phyloP scores from a whole-genome alignment of 2,113 vertebrate genomes.

The Romanogobio albipinnatus region DNA sequence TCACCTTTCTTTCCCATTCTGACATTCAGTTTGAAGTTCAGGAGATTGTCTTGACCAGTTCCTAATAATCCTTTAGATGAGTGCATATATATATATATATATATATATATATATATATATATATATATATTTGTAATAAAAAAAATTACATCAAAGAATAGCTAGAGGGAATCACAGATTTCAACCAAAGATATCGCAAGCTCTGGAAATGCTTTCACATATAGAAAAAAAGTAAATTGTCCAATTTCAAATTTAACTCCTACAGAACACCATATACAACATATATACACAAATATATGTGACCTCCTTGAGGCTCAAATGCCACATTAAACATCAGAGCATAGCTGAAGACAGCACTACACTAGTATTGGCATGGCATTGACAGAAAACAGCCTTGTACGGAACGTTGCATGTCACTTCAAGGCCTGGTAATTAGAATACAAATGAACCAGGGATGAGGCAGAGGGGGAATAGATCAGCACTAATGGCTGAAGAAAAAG shows the following conservation, averaged over 20 bases:
- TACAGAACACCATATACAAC: background rate
- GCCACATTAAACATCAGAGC: slow-evolving; percentile 15
- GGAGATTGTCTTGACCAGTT: too few species aligned
- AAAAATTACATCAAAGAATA: too few species aligned
- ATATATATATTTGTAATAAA: too few species aligned
- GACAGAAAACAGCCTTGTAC: slow-evolving; percentile 44
- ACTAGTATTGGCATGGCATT: slow-evolving; percentile 36
- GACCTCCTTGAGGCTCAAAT: background rate
- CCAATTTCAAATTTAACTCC: background rate
- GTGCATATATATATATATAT: too few species aligned
- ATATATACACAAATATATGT: background rate
- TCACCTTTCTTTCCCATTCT: too few species aligned
- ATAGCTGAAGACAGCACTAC: background rate
- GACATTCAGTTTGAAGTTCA: too few species aligned
- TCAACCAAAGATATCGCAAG: slow-evolving; percentile 56
- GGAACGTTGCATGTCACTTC: slow-evolving; percentile 47
- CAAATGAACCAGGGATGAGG: slow-evolving; percentile 47
- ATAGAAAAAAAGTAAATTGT: background rate
- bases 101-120: too few species aligned
- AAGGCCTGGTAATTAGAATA: slow-evolving; percentile 53
- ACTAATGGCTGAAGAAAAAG: slow-evolving; percentile 45
- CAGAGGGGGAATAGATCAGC: slow-evolving; percentile 46
- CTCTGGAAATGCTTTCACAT: background rate
- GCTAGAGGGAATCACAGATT: slow-evolving; percentile 71
- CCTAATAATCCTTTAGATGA: too few species aligned